phyloP scores from a whole-genome alignment of 1,140 invertebrate species.

The Drosophila nigrodunni region DNA sequence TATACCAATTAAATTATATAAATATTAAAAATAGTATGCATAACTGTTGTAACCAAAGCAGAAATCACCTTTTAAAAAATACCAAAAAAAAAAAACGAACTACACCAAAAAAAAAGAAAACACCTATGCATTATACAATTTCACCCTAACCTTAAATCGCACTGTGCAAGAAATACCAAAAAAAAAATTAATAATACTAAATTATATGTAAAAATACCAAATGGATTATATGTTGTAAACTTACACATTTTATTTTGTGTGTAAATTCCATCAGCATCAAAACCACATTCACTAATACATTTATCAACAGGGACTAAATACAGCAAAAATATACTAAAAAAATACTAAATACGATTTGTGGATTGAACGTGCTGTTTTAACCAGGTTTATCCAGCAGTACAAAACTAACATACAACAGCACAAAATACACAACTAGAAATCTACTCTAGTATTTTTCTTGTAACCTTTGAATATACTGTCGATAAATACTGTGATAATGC shows the following conservation, averaged over 20 bases:
- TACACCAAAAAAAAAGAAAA: slow-evolving; percentile 19
- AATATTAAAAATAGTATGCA: slow-evolving; percentile 44
- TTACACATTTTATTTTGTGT: slow-evolving; percentile 35
- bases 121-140: slow-evolving; percentile 17
- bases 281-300: not conserved
- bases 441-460: not conserved
- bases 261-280: slow-evolving; percentile 40
- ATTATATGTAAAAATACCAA: slow-evolving; percentile 8
- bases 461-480: not conserved
- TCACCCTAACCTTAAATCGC: slow-evolving; percentile 41
- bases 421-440: slow-evolving; percentile 6
- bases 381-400: slow-evolving; percentile 14
- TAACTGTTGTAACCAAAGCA: slow-evolving; percentile 52
- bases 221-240: slow-evolving; percentile 58
- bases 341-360: slow-evolving; percentile 1
- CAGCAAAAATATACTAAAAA: slow-evolving; percentile 2
- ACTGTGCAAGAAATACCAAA: slow-evolving; percentile 67
- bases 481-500: not conserved
- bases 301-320: not conserved
- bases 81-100: slow-evolving; percentile 22
- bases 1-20: slow-evolving; percentile 21
- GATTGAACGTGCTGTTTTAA: not conserved
- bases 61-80: not conserved
- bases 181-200: slow-evolving; percentile 16
- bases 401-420: slow-evolving; percentile 11